Conservation (phyloP, 2,113 vertebrate species). For the Columba livia region DNA sequence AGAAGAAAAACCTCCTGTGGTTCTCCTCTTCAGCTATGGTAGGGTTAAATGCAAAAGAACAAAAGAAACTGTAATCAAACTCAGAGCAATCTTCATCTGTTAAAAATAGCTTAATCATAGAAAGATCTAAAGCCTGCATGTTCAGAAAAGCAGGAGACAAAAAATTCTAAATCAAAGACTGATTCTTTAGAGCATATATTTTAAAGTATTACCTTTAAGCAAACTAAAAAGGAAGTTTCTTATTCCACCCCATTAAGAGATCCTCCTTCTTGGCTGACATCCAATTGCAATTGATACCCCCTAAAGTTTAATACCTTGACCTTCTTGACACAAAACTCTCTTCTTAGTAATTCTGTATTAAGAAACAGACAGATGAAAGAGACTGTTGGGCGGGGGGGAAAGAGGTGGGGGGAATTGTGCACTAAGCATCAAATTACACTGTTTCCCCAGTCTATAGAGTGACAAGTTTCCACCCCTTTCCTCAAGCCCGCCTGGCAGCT, state of each 20-base stretch:
- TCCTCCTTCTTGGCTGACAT: background rate
- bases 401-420: rapidly evolving
- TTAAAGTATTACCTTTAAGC: background rate
- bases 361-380: constrained; percentile 15
- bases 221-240: background rate
- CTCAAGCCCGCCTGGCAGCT: background rate
- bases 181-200: background rate
- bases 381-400: background rate
- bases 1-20: background rate
- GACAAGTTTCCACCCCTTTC: background rate
- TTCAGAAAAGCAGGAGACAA: constrained; percentile 30
- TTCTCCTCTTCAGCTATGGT: background rate
- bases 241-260: background rate
- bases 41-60: background rate
- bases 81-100: background rate
- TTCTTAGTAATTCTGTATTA: constrained; percentile 6
- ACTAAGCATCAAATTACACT: background rate
- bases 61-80: background rate
- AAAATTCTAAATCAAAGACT: constrained; percentile 20
- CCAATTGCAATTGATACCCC: background rate
- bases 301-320: constrained; percentile 9
- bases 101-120: background rate
- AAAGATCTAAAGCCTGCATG: background rate
- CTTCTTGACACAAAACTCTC: background rate
- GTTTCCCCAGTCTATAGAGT: background rate